phyloP scores from a whole-genome alignment of 2,113 vertebrate genomes.

The Phaethornis superciliosus region DNA sequence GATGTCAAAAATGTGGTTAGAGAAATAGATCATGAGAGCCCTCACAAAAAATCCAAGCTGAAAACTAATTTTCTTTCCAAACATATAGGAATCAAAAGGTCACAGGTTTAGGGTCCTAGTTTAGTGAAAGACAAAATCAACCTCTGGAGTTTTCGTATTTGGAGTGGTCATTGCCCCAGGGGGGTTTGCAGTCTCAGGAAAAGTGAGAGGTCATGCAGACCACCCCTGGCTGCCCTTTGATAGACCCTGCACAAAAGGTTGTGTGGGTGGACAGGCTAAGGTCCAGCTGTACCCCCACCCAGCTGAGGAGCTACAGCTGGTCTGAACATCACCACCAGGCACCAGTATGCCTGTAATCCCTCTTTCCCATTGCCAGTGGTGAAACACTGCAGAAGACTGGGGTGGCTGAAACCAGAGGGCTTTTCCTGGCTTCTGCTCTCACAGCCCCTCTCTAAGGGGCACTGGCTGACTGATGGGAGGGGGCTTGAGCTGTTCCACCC shows the following conservation, averaged over 20 bases:
- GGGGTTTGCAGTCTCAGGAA: not conserved
- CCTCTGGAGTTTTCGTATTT: not conserved
- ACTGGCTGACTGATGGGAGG: accelerated
- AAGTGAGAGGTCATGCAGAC: not conserved
- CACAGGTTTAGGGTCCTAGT: not conserved
- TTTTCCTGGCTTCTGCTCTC: not conserved
- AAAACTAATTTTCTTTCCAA: not conserved
- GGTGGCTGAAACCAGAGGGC: not conserved
- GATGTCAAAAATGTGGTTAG: not conserved
- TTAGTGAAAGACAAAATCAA: not conserved
- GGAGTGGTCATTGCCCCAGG: not conserved
- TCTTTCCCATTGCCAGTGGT: not conserved
- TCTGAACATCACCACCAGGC: accelerated
- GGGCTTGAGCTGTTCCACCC: not conserved
- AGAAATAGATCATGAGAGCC: not conserved
- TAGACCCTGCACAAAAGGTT: not conserved
- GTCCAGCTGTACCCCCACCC: not conserved
- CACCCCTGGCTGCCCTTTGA: not conserved
- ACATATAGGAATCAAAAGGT: not conserved
- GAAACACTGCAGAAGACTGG: not conserved
- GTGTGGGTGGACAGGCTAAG: not conserved
- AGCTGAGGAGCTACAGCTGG: not conserved
- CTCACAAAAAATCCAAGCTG: not conserved
- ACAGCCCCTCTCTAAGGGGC: not conserved
- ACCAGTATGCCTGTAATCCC: not conserved